Evolutionary conservation across 2,797 vertebrate species (phyloP), one percentile per base, ranked within the genome.

Genomic region (Lacerta bilineata): DNA sequence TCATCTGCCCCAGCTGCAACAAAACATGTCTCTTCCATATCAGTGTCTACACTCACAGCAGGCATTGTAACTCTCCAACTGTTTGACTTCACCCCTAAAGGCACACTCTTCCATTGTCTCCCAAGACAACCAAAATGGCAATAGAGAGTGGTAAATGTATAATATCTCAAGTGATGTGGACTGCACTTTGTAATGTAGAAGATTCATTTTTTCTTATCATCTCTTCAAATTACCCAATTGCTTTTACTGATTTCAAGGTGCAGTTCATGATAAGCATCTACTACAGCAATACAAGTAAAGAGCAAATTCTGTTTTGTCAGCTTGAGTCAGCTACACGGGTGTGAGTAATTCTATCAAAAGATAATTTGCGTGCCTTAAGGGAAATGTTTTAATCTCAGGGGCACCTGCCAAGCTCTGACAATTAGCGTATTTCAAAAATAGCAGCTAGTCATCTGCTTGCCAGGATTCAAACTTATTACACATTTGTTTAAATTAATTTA

Each of bases 401-500:
- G 59, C 7, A 29, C 86, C 74, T 84, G 15, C 79, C 86, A 87
- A 82, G 76, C 64, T 84, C 39, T 72, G 77, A 43, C 27, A 55
- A 61, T 2, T 25, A 87, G 85, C 86, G 79, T 9, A 66, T 90
- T 86, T 71, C 8, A 10, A 39, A 87, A 87, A 64, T 88, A 5
- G 72, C 59, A 87, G 68, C 39, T 43, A 84, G 15, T 80, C 69
- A 80, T 43, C 87, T 89, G 64, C 79, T 66, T 59, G 74, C 75
- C 39, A 68, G 11, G 0, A 0, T 55, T 79, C 41, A 3, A 0
- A 36, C 50, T 5, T 6, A 0, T 61, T 78, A 5, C 0, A 29
- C 11, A 64, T 84, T 86, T 15, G 18, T 83, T 43, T 68, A 5
- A 17, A 82, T 68, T 20, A 1, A 3, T 3, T 85, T 29, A 4